phyloP scores from a whole-genome alignment of 2,113 vertebrate species.

The Vidua macroura region DNA sequence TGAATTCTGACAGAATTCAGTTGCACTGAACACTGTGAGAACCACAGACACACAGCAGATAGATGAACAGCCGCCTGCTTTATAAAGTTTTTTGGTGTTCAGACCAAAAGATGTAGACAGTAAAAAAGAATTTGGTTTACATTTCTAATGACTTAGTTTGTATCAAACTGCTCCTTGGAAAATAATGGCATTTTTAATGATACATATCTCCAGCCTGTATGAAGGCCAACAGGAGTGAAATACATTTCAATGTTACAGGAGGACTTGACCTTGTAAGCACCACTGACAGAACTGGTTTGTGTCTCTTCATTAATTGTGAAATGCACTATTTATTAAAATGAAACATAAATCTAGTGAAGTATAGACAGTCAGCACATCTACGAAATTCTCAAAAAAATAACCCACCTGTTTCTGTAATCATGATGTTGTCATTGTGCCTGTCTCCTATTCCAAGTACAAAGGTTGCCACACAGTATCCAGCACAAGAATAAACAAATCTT shows the following conservation, averaged over 20 bases:
- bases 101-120: background rate
- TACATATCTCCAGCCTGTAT: background rate
- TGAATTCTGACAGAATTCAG: background rate
- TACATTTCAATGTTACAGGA: background rate
- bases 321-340: background rate
- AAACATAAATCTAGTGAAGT: background rate
- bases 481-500: slow-evolving; percentile 94
- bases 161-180: background rate
- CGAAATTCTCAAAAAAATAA: background rate
- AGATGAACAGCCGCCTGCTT: background rate
- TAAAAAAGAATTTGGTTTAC: background rate
- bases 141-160: background rate
- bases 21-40: background rate
- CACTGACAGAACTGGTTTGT: background rate
- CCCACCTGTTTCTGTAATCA: slow-evolving; percentile 96
- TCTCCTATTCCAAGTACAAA: slow-evolving; percentile 98
- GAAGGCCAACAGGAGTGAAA: background rate
- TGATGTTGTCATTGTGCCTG: slow-evolving; percentile 98
- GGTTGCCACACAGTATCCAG: slow-evolving; percentile 96
- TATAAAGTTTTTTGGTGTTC: background rate
- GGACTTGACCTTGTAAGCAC: background rate
- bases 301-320: background rate
- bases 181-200: background rate
- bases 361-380: background rate
- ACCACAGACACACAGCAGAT: background rate